Conservation (phyloP, 1,140 invertebrate genomes). For the Platorchestia sp. region DNA sequence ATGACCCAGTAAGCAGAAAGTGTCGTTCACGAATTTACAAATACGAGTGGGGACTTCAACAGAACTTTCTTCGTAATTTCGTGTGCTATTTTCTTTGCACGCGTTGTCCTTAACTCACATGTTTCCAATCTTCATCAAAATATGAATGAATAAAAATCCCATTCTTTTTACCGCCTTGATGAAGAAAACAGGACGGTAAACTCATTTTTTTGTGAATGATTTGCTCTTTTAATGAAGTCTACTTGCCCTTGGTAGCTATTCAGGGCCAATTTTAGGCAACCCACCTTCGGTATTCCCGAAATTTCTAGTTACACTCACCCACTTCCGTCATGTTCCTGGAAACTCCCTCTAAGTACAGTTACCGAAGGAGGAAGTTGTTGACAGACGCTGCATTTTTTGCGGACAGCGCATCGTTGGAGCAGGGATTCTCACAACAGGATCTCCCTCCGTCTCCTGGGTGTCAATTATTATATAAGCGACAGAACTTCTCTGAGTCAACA, state of each 20-base stretch:
- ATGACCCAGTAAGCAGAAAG: too few species aligned
- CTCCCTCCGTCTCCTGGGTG: neutral
- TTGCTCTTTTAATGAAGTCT: neutral
- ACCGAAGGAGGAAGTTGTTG: neutral
- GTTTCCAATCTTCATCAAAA: too few species aligned
- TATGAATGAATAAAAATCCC: too few species aligned
- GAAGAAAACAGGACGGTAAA: too few species aligned
- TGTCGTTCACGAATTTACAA: too few species aligned
- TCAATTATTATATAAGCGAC: neutral
- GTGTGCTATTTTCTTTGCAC: too few species aligned
- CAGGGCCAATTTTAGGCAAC: neutral
- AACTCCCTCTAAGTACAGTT: neutral
- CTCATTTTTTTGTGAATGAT: too few species aligned
- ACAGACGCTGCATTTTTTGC: neutral
- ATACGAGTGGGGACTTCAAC: too few species aligned
- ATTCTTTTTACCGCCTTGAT: too few species aligned
- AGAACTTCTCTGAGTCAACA: neutral
- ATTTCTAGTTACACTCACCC: neutral
- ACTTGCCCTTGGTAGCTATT: neutral
- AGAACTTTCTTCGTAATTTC: too few species aligned
- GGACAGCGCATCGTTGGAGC: neutral
- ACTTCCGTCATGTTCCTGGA: neutral
- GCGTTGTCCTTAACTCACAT: too few species aligned
- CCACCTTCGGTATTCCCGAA: neutral
- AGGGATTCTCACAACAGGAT: neutral